Base-by-base conservation (phyloP, 2,797 vertebrate genomes). In the Cirrhinus molitorella region DNA sequence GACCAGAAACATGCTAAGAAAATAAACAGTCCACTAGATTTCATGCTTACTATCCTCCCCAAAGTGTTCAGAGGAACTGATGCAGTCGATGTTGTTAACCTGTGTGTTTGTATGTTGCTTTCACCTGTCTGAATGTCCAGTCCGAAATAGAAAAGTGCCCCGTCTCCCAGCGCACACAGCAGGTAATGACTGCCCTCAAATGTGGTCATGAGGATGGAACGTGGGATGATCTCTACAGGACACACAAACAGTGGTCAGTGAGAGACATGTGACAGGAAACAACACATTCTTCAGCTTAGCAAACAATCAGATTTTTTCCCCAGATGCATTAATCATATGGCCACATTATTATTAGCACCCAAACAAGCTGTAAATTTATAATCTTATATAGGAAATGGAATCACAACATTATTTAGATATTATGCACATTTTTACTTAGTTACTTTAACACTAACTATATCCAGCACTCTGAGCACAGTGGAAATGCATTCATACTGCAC, bases 171-270 rank as follows among this genome's bases (percentile, higher is more conserved):
- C n/a, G 98, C 98, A 79, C 98, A 99, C 51, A 99, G 95, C 68
- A 99, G 94, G 90, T 99, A 99, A 90, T 98, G 98, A 92, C 97
- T 98, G 80, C 96, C 99, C 92, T 99, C 98, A 0, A 99, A 99
- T 19, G 98, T 99, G 1, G 98, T 99, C 98, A 99, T 99, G 90
- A 99, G 95, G 91, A 99, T 99, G 73, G 98, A 99, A 21, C 98
- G 98, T 76, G 98, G 98, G 85, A 99, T 99, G 87, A 99, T 99
- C 90, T 99, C 98, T 99, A 28, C 67, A 68, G 14, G 4, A 37
- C 63, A 87, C 49, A 25, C 17, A 75, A 11, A 16, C 63, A 70
- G 19, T 53, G 9, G 21, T 16, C 78, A 74, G 40, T 72, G 12
- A 68, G 21, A 70, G 53, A 81, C 72, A 82, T 59, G 40, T 86